A percentile compares a stretch with the other conserved stretches of the same genome.
phyloP scores from a whole-genome alignment of 2,888 invertebrate species.

The Resseliella maxima region DNA sequence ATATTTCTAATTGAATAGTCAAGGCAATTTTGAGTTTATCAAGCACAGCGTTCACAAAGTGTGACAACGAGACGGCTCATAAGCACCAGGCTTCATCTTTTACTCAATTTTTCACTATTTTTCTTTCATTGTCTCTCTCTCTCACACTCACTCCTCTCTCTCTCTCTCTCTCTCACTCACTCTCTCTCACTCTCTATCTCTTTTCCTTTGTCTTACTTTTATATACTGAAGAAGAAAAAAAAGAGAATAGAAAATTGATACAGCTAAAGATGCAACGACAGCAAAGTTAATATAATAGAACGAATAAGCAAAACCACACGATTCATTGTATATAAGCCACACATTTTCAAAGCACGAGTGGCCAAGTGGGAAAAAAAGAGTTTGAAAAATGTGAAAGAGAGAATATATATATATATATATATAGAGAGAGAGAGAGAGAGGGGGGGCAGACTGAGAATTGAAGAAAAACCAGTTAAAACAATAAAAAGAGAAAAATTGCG shows the following conservation, averaged over 20 bases:
- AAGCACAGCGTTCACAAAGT: neutral
- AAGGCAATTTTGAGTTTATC: neutral
- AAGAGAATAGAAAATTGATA: too few relatives aligned
- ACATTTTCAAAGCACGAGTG: neutral
- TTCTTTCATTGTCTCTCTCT: too few relatives aligned
- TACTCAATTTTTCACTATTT: neutral
- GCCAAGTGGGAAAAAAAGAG: neutral
- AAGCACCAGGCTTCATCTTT: neutral
- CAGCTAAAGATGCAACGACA: too few relatives aligned
- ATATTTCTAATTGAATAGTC: constrained; percentile 51
- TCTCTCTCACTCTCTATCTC: neutral
- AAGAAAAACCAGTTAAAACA: neutral
- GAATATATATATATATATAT: neutral
- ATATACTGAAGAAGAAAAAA: too few relatives aligned
- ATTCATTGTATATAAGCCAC: neutral
- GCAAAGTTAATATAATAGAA: neutral
- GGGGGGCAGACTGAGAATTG: neutral
- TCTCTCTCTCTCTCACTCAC: neutral
- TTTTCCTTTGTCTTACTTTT: neutral
- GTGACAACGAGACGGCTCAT: neutral
- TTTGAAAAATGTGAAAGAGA: neutral
- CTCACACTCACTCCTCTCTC: too few relatives aligned
- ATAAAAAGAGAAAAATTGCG: neutral
- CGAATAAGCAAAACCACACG: neutral
- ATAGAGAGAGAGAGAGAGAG: neutral